These are phyloP conservation scores for Plebejus anna DNA, from an alignment of 2,888 invertebrate genomes.

Conservation along the genomic window DNA sequence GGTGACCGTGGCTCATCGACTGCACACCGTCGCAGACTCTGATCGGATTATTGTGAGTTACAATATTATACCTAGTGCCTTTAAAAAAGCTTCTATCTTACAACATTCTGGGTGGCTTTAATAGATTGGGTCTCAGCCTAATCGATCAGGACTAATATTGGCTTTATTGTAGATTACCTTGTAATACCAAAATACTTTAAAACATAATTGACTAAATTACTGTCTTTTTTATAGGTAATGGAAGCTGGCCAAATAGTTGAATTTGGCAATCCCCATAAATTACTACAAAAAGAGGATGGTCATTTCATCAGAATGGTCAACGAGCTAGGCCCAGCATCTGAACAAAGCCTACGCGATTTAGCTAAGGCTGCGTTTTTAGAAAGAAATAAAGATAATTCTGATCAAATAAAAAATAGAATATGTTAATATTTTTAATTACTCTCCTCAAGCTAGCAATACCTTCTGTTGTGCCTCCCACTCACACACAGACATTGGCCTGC, in stretches of 20 bases:
- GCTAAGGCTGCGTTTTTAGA: constrained; percentile 21
- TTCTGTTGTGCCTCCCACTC: not conserved
- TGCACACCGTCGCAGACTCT: constrained; percentile 94
- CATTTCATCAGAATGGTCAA: constrained; percentile 28
- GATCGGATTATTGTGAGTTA: constrained; percentile 85
- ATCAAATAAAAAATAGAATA: not conserved
- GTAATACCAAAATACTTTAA: not conserved
- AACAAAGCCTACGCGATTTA: constrained; percentile 27
- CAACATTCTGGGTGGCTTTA: too few relatives aligned
- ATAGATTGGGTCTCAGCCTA: too few relatives aligned
- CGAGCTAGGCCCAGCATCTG: constrained; percentile 25
- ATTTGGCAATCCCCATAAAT: constrained; percentile 25
- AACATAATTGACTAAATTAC: not conserved
- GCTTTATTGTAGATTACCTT: too few relatives aligned
- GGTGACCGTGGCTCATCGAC: constrained; percentile 92
- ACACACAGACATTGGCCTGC: too few relatives aligned
- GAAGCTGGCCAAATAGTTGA: constrained; percentile 30
- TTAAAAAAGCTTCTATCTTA: too few relatives aligned
- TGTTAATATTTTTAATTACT: not conserved
- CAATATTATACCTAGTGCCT: too few relatives aligned
- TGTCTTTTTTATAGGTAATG: constrained; percentile 22
- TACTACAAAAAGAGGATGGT: constrained; percentile 28
- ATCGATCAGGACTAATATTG: too few relatives aligned
- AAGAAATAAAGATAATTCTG: constrained; percentile 12
- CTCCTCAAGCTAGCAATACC: not conserved